A percentile compares a stretch with the other conserved stretches of the same genome.
phyloP scores from a whole-genome alignment of 2,888 invertebrate genomes.

The Anthrax anthrax region DNA sequence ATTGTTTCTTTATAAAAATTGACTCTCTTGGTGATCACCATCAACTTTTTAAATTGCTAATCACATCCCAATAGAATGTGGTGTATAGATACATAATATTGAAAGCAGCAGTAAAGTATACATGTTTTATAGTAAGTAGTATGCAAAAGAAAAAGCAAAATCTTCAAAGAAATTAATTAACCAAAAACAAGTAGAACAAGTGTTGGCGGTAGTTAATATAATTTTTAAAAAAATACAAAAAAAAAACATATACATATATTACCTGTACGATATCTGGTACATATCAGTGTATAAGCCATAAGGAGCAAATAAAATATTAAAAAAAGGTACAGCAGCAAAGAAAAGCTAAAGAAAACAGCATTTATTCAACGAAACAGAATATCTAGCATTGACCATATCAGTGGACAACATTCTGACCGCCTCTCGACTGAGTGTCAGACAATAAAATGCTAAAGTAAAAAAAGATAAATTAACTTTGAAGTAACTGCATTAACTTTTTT shows the following conservation, averaged over 20 bases:
- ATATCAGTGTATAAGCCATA: too few relatives aligned
- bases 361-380: constrained; percentile 1
- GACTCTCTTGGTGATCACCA: not conserved
- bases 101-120: too few relatives aligned
- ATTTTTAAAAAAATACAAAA: not conserved
- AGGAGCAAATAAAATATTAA: too few relatives aligned
- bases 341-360: not conserved
- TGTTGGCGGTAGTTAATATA: not conserved
- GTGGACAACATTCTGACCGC: constrained; percentile 3
- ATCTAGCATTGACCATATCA: constrained; percentile 5
- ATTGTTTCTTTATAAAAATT: not conserved
- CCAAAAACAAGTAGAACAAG: constrained; percentile 5
- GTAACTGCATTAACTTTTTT: constrained; percentile 6
- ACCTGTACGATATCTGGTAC: too few relatives aligned
- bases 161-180: constrained; percentile 7
- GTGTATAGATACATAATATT: too few relatives aligned
- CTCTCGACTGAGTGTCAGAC: constrained; percentile 5
- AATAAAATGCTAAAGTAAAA: constrained; percentile 6
- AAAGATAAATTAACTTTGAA: constrained; percentile 5
- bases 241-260: too few relatives aligned
- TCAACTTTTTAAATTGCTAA: constrained; percentile 3
- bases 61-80: not conserved
- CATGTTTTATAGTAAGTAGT: not conserved
- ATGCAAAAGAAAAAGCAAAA: not conserved
- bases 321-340: not conserved